phyloP scores from a whole-genome alignment of 2,797 vertebrate genomes.

The Periparus ater region DNA sequence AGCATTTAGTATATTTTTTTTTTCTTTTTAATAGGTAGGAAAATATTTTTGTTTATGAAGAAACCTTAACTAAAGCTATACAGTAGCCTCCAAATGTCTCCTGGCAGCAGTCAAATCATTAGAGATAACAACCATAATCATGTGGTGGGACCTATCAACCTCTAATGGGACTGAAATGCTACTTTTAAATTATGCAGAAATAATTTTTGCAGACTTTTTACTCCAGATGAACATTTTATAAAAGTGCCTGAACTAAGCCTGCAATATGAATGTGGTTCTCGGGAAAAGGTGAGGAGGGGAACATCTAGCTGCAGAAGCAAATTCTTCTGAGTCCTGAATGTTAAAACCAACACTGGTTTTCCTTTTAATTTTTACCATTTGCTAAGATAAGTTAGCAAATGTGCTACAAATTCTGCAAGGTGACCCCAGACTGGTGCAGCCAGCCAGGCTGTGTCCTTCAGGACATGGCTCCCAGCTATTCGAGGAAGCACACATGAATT shows the following conservation, averaged over 20 bases:
- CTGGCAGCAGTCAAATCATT: constrained; percentile 8
- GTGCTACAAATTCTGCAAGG: constrained; percentile 7
- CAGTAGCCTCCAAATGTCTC: constrained; percentile 58
- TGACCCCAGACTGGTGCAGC: background rate
- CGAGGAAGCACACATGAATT: background rate
- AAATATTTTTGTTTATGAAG: constrained; percentile 67
- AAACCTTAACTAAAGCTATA: constrained; percentile 69
- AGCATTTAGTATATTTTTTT: constrained; percentile 66
- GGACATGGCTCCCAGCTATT: background rate
- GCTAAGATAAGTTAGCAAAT: constrained; percentile 39
- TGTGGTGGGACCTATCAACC: constrained; percentile 34
- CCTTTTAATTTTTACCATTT: constrained; percentile 52
- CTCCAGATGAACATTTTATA: constrained; percentile 74
- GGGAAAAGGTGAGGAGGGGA: constrained; percentile 19
- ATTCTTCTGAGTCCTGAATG: constrained; percentile 71
- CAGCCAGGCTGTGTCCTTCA: background rate
- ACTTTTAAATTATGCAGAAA: constrained; percentile 70
- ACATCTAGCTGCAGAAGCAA: constrained; percentile 53
- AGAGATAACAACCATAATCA: background rate
- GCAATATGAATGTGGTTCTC: constrained; percentile 71
- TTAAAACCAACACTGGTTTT: constrained; percentile 67
- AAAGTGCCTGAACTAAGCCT: constrained; percentile 81
- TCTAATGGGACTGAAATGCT: constrained; percentile 55
- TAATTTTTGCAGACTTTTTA: constrained; percentile 71
- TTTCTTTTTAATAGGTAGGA: constrained; percentile 67